phyloP scores from a whole-genome alignment of 2,797 vertebrate genomes.

The Lophotriccus pileatus region DNA sequence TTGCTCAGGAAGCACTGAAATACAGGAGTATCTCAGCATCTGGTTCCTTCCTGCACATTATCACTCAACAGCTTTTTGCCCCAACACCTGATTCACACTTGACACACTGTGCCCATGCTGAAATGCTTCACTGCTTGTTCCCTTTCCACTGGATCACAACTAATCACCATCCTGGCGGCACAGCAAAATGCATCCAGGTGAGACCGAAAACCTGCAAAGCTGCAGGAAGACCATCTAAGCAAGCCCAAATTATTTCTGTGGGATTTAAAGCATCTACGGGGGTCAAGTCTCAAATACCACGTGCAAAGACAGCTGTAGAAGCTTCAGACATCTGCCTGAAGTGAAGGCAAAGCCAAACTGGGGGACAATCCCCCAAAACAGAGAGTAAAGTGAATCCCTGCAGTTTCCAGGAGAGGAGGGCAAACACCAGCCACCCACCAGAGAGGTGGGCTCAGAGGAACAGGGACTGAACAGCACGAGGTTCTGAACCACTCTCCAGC shows the following conservation, averaged over 20 bases:
- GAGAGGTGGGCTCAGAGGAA: not conserved
- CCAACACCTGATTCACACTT: not conserved
- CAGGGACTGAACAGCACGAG: accelerated
- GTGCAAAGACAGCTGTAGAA: not conserved
- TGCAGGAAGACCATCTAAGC: not conserved
- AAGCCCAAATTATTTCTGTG: not conserved
- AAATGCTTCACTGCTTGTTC: not conserved
- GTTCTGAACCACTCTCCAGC: not conserved
- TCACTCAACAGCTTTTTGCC: not conserved
- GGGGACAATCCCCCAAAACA: not conserved
- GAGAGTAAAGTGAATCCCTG: not conserved
- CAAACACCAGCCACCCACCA: not conserved
- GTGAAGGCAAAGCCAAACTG: not conserved
- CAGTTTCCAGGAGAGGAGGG: not conserved
- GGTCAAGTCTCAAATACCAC: not conserved
- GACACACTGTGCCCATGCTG: not conserved
- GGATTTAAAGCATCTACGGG: not conserved
- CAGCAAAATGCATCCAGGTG: not conserved
- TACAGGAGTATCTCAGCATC: not conserved
- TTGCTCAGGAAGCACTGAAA: not conserved
- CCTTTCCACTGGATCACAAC: not conserved
- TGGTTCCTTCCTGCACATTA: not conserved
- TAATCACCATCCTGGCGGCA: not conserved
- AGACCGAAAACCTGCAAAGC: not conserved
- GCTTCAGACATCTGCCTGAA: not conserved